phyloP scores from a whole-genome alignment of 2,797 vertebrate genomes.

The Manis javanica region DNA sequence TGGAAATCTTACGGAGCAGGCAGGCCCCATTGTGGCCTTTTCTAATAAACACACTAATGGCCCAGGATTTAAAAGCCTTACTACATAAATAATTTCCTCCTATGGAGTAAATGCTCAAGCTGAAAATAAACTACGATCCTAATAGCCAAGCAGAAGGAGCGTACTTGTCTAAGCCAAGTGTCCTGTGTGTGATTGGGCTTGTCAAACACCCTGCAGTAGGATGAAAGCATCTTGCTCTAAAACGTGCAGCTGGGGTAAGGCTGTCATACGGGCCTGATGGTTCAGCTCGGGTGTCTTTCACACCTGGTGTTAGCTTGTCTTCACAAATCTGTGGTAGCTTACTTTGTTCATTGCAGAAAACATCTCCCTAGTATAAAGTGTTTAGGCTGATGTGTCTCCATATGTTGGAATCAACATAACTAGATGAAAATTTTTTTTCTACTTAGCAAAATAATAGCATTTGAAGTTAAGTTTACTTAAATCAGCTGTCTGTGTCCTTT shows the following conservation, averaged over 20 bases:
- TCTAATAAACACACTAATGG: constrained; percentile 32
- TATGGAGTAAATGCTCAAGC: constrained; percentile 27
- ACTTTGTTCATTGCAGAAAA: constrained; percentile 8
- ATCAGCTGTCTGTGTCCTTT: neutral
- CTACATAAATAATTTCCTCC: constrained; percentile 35
- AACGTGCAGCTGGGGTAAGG: constrained; percentile 44
- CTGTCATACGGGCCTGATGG: neutral
- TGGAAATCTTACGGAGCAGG: neutral
- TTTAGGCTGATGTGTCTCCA: constrained; percentile 16
- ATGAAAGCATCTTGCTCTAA: constrained; percentile 52
- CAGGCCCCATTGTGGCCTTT: neutral
- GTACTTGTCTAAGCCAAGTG: constrained; percentile 52
- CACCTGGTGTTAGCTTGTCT: neutral
- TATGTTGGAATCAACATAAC: constrained; percentile 13
- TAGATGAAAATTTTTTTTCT: constrained; percentile 12
- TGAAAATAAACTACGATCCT: constrained; percentile 65
- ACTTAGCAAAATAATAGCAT: neutral
- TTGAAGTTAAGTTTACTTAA: constrained; percentile 47
- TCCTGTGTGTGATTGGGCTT: constrained; percentile 67
- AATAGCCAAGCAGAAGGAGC: constrained; percentile 29
- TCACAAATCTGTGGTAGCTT: neutral
- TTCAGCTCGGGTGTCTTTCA: neutral
- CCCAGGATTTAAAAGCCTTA: constrained; percentile 6
- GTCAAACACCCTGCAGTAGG: constrained; percentile 49
- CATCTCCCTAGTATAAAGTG: neutral